phyloP scores from a whole-genome alignment of 2,888 invertebrate species.

The Ophraella communa region DNA sequence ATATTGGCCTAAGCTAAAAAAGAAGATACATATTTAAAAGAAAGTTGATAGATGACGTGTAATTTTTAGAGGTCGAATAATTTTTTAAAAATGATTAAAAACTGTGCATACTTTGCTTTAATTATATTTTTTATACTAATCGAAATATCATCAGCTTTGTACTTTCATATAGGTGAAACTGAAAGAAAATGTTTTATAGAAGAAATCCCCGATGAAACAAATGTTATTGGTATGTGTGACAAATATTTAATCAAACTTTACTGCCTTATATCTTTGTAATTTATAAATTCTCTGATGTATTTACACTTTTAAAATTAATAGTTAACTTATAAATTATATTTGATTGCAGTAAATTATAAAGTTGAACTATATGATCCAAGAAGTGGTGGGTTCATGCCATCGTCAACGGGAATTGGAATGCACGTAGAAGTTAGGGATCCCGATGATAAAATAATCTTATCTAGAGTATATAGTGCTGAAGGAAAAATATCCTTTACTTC shows the following conservation, averaged over 20 bases:
- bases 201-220: conserved; percentile 99
- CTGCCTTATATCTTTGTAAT: too few species aligned
- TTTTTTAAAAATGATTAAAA: conserved; percentile 28
- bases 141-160: conserved; percentile 62
- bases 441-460: conserved; percentile 91
- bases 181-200: conserved; percentile 99
- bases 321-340: neutral
- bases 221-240: conserved; percentile 93
- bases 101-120: conserved; percentile 7
- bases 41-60: conserved; percentile 21
- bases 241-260: too few species aligned
- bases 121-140: conserved; percentile 31
- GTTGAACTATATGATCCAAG: conserved; percentile 95
- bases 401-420: conserved; percentile 96
- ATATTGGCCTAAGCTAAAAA: too few species aligned
- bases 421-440: conserved; percentile 97
- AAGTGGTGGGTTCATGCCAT: conserved; percentile 95
- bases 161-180: conserved; percentile 98
- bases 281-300: too few species aligned
- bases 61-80: too few species aligned
- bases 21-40: too few species aligned
- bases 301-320: too few species aligned
- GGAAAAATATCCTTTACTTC: conserved; percentile 97
- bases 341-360: conserved; percentile 89
- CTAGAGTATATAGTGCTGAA: conserved; percentile 93